Evolutionary conservation across 2,888 invertebrate genomes (phyloP).

Genomic region (Acleris cristana): DNA sequence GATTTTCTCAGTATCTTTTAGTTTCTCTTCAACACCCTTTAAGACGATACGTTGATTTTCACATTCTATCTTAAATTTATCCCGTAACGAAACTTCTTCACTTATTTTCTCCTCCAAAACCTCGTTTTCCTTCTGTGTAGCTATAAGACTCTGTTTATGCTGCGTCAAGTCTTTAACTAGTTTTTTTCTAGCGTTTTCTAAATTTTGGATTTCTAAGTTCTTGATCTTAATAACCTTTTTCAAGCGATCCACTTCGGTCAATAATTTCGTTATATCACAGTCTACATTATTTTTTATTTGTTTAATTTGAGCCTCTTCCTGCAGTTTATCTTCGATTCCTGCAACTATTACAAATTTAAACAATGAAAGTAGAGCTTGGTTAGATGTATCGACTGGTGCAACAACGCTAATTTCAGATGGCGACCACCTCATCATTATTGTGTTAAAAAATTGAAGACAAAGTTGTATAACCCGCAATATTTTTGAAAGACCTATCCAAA

Average conservation of each 20-base stretch:
- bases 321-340: slow-evolving; percentile 2
- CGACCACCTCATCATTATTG: no score
- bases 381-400: no score
- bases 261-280: neutral
- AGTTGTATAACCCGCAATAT: no score
- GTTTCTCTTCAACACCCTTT: slow-evolving; percentile 1
- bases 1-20: neutral
- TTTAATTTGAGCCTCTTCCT: slow-evolving; percentile 3
- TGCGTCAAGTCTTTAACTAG: neutral
- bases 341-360: slow-evolving; percentile 2
- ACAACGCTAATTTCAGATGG: no score
- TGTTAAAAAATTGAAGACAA: no score
- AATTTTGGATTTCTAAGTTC: slow-evolving; percentile 6
- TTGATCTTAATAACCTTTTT: slow-evolving; percentile 7
- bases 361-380: neutral
- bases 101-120: neutral
- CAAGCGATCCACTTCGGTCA: neutral
- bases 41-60: slow-evolving; percentile 11
- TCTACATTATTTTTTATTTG: neutral
- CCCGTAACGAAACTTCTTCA: neutral
- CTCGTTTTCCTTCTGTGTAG: slow-evolving; percentile 11
- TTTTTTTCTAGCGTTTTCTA: neutral
- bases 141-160: slow-evolving; percentile 2
- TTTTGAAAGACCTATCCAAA: no score
- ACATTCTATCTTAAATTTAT: slow-evolving; percentile 2